Conservation (phyloP, 2,888 invertebrate genomes). For the Cancer borealis region DNA sequence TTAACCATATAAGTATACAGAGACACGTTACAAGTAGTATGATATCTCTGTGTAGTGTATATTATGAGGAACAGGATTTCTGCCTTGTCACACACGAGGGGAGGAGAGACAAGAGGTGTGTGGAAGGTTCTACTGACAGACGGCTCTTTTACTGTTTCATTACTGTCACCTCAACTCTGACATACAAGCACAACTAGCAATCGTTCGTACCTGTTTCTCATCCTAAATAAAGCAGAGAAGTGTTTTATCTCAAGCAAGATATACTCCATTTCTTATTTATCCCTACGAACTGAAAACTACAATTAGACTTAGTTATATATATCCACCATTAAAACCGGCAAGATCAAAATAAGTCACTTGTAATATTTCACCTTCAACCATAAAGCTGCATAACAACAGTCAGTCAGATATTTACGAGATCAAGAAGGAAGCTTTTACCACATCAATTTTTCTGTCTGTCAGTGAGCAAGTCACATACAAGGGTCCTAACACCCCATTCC, state of each 20-base stretch:
- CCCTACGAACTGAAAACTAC: neutral
- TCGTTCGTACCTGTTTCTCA: neutral
- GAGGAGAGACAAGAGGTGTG: neutral
- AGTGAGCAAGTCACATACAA: neutral
- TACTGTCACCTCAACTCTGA: neutral
- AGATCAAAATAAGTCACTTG: neutral
- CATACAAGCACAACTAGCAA: neutral
- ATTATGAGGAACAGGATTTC: neutral
- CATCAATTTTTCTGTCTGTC: neutral
- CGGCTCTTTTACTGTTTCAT: conserved; percentile 9
- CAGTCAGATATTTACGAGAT: neutral
- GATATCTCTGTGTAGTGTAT: neutral
- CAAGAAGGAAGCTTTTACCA: neutral
- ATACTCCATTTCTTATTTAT: neutral
- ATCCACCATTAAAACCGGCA: neutral
- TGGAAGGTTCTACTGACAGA: neutral
- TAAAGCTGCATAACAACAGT: neutral
- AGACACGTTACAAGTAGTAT: neutral
- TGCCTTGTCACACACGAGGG: conserved; percentile 6
- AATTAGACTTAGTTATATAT: neutral
- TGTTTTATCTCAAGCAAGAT: neutral
- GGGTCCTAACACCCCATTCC: neutral
- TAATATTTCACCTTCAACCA: neutral
- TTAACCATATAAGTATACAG: neutral
- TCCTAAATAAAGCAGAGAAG: neutral